Percentiles rank a stretch among this genome's conserved stretches.
Conservation (phyloP, 1,140 invertebrate genomes). For the Araneus ventricosus region DNA sequence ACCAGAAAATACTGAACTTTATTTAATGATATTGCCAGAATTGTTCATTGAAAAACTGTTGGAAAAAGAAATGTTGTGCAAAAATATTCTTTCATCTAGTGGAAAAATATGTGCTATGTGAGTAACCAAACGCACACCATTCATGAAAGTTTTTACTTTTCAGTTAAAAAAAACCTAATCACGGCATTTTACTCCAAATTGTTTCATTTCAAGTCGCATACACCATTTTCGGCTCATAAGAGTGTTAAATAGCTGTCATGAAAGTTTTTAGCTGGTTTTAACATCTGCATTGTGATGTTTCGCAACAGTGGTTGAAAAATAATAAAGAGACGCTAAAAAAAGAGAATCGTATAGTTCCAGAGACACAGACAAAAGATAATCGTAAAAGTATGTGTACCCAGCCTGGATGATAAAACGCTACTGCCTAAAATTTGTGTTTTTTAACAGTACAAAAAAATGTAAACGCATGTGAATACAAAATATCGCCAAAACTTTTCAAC, state of each 20-base stretch:
- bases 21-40: too few relatives aligned
- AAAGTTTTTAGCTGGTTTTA: neutral
- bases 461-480: neutral
- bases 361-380: neutral
- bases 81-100: too few relatives aligned
- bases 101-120: neutral
- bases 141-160: neutral
- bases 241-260: neutral
- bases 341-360: neutral
- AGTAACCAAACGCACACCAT: neutral
- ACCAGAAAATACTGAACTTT: too few relatives aligned
- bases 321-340: neutral
- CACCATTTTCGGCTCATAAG: neutral
- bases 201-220: neutral
- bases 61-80: too few relatives aligned
- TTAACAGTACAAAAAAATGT: neutral
- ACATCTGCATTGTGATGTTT: neutral
- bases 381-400: neutral
- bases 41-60: too few relatives aligned
- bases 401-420: neutral
- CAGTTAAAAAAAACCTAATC: neutral
- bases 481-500: too few relatives aligned
- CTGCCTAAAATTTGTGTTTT: neutral
- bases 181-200: neutral
- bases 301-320: neutral